Evolutionary conservation across 2,113 vertebrate genomes (phyloP).

Genomic region (Callipepla californica): DNA sequence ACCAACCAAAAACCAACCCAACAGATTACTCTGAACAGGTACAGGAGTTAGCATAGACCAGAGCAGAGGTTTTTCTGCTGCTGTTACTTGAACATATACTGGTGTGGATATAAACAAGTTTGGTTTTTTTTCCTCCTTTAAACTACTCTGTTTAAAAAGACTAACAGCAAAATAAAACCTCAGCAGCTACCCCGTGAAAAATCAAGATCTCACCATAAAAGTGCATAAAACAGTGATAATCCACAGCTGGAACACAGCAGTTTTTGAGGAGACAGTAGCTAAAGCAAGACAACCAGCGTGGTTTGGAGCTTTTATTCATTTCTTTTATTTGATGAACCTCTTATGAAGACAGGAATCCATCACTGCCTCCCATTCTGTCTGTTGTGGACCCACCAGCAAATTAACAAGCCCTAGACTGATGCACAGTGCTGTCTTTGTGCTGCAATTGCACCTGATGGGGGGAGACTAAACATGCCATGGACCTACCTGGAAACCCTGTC

Average conservation of each 20-base stretch:
- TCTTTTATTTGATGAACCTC: neutral
- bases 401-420: neutral
- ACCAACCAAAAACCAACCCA: neutral
- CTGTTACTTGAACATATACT: neutral
- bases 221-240: rapidly evolving
- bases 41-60: neutral
- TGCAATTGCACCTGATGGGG: neutral
- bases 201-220: neutral
- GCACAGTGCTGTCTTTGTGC: neutral
- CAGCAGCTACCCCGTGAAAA: neutral
- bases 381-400: neutral
- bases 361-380: neutral
- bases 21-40: rapidly evolving
- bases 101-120: neutral
- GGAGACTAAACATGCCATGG: neutral
- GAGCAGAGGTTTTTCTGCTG: too few relatives aligned
- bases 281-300: neutral
- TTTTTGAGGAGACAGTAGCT: neutral
- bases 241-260: neutral
- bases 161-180: neutral
- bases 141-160: neutral
- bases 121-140: neutral
- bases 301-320: neutral
- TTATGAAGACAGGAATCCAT: neutral
- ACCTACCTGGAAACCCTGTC: neutral